Evolutionary conservation across 2,888 invertebrate genomes (phyloP), one percentile per base, ranked within the genome.

Genomic region (Xanthorhoe spadicearia): DNA sequence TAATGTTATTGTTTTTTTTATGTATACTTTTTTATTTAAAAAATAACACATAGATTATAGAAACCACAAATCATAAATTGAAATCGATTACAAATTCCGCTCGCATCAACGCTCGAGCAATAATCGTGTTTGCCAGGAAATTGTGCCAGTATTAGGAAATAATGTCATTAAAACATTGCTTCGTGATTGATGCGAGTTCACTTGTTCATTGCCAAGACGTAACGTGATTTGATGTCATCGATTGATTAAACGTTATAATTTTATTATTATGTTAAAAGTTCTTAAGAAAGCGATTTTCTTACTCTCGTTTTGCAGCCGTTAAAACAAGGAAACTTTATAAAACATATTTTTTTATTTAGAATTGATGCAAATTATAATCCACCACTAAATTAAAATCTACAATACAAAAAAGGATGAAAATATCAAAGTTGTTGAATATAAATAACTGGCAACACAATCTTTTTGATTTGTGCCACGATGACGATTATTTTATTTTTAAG

Each of bases 81-180:
- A 60, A 65, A 61, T 65, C 52, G 61, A 61, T 64, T 59, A 49
- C 17, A 19, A 65, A 56, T 56, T 60, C 55, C 51, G 38, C 32
- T 50, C 61, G 52, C 65, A 56, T 52, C 19, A 23, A 13, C 23
- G 74, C 52, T 18, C 50, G 53, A 32, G 49, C 48, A 61, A 69
- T 83, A 73, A 84, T 75, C 73, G 74, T 61, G 73, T 68, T 60
- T 78, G 68, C 58, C 63, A 68, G 74, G 76, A 76, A 76, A 76
- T 75, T 76, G 84, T 84, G 80, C 83, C 82, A 78, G 84, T 83
- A 87, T 88, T 88, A 88, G 88, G 88, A 88, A 89, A 89, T 90
- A 88, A 89, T 88, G 82, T 83, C 85, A 86, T 89, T 89, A 89
- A 86, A 85, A 84, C 82, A 81, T 79, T 78, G 84, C 82, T 68